Percentiles rank a stretch among this genome's conserved stretches.
Conservation (phyloP, 2,888 invertebrate species). For the Polymixis flavicincta region DNA sequence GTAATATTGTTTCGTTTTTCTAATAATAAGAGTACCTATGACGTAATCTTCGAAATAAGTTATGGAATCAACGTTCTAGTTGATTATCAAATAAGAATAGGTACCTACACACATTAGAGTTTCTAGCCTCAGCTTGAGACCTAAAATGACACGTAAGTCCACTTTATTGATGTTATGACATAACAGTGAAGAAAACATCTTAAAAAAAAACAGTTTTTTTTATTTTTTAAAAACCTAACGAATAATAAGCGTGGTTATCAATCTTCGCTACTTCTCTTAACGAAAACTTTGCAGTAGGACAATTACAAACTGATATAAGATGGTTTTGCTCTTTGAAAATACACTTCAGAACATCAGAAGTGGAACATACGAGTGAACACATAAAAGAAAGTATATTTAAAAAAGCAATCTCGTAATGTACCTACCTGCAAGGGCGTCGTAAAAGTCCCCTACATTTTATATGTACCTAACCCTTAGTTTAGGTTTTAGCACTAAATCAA, state of each 20-base stretch:
- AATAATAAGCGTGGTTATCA: background rate
- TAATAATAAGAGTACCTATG: background rate
- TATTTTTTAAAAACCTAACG: background rate
- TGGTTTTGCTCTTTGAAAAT: background rate
- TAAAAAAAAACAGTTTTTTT: background rate
- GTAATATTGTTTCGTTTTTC: background rate
- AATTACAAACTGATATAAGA: background rate
- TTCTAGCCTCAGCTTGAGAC: background rate
- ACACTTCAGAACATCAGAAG: background rate
- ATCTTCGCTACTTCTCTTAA: background rate
- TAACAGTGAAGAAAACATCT: background rate
- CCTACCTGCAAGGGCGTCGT: slow-evolving; percentile 25
- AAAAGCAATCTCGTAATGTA: slow-evolving; percentile 57
- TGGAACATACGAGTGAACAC: background rate
- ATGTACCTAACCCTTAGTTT: slow-evolving; percentile 3
- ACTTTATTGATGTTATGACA: background rate
- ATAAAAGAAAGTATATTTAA: slow-evolving; percentile 38
- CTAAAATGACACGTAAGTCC: background rate
- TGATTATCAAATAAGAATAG: background rate
- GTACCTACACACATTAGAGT: background rate
- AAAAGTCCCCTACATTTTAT: slow-evolving; percentile 36
- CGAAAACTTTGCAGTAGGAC: background rate
- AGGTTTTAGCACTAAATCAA: slow-evolving; percentile 30
- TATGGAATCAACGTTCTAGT: background rate
- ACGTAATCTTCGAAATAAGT: background rate